These are phyloP conservation scores for Eristalinus aeneus DNA, from an alignment of 2,888 invertebrate species.

Conservation along the genomic window DNA sequence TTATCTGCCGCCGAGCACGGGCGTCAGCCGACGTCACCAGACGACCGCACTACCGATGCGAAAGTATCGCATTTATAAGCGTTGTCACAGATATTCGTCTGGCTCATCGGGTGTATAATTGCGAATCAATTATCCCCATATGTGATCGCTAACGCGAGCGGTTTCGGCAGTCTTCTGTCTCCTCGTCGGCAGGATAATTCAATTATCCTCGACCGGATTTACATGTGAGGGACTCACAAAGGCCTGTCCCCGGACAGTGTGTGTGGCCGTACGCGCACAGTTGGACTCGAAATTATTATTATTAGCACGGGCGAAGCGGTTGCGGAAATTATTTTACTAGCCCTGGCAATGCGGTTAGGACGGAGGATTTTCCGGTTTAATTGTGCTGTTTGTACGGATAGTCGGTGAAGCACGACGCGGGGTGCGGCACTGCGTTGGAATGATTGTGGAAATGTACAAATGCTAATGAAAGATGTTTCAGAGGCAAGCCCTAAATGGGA, in stretches of 20 bases:
- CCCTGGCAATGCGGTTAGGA: slow-evolving; percentile 41
- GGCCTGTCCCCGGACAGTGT: neutral
- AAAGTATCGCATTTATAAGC: slow-evolving; percentile 21
- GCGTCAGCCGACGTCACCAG: neutral
- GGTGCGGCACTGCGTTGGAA: too few species aligned
- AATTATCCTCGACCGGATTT: slow-evolving; percentile 64
- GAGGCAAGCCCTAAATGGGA: slow-evolving; percentile 40
- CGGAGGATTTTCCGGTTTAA: slow-evolving; percentile 61
- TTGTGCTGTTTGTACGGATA: slow-evolving; percentile 50
- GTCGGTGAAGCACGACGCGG: neutral
- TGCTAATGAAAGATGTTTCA: slow-evolving; percentile 49
- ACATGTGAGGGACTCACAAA: slow-evolving; percentile 47
- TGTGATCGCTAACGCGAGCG: slow-evolving; percentile 50
- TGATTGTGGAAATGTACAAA: slow-evolving; percentile 15
- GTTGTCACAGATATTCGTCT: slow-evolving; percentile 13
- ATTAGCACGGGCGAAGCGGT: slow-evolving; percentile 55
- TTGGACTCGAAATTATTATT: slow-evolving; percentile 62
- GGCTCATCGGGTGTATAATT: slow-evolving; percentile 39
- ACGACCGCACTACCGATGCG: neutral
- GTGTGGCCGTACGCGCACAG: slow-evolving; percentile 21
- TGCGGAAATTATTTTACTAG: slow-evolving; percentile 59
- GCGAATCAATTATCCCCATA: slow-evolving; percentile 68
- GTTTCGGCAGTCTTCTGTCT: slow-evolving; percentile 41
- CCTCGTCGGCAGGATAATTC: slow-evolving; percentile 57
- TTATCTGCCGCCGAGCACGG: neutral